phyloP scores from a whole-genome alignment of 2,888 invertebrate genomes.

The Dastarcus helophoroides region DNA sequence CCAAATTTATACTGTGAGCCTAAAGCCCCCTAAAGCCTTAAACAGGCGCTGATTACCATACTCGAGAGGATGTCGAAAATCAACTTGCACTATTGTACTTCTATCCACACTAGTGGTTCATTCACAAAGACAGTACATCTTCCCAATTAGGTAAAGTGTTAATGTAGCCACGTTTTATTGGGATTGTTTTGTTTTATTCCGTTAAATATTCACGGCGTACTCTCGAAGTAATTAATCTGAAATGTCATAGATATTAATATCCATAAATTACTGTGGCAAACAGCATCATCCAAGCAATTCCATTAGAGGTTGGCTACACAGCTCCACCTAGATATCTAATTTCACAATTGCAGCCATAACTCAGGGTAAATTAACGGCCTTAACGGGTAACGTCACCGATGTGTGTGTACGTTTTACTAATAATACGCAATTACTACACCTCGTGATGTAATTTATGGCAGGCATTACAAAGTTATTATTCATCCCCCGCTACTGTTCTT shows the following conservation, averaged over 20 bases:
- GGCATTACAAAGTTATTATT: constrained; percentile 18
- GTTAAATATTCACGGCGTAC: too few species aligned
- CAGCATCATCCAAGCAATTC: constrained; percentile 33
- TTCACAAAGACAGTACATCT: too few species aligned
- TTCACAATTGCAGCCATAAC: constrained; percentile 37
- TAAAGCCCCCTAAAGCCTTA: too few species aligned
- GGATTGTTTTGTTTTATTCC: too few species aligned
- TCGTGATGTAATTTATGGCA: constrained; percentile 32
- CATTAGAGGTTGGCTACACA: constrained; percentile 25
- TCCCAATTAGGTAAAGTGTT: too few species aligned
- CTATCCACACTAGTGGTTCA: too few species aligned
- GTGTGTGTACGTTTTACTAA: constrained; percentile 16
- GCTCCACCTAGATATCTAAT: constrained; percentile 31
- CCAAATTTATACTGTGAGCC: too few species aligned
- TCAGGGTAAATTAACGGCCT: constrained; percentile 24
- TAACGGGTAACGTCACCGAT: constrained; percentile 19
- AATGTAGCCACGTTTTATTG: too few species aligned
- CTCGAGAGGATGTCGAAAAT: too few species aligned
- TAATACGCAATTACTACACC: constrained; percentile 20
- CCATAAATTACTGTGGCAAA: constrained; percentile 35
- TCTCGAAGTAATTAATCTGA: constrained; percentile 1
- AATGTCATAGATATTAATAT: constrained; percentile 34
- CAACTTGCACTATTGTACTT: too few species aligned
- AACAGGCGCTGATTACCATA: too few species aligned
- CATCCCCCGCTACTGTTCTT: constrained; percentile 9